Evolutionary conservation across 1,140 invertebrate genomes (phyloP).

Genomic region (Ditylenchus dipsaci): DNA sequence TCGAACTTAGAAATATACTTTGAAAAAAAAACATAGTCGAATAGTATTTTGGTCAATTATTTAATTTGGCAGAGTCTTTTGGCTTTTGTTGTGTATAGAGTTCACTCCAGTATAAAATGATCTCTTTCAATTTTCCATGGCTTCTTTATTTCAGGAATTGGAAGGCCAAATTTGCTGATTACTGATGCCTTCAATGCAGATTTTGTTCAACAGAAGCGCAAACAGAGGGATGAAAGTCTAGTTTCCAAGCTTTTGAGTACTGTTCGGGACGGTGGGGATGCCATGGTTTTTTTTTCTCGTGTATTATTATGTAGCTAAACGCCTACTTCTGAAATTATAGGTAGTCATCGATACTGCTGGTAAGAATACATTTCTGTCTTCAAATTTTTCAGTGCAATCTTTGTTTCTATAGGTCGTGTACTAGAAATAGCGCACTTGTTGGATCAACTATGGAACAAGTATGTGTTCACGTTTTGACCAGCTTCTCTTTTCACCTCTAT

Average conservation of each 20-base stretch:
- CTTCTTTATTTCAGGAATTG: conserved; percentile 56
- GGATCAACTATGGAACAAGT: conserved; percentile 59
- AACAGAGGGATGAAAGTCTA: conserved; percentile 87
- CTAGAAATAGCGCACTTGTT: conserved; percentile 93
- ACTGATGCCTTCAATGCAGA: conserved; percentile 92
- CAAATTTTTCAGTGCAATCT: no score
- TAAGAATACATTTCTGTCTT: neutral
- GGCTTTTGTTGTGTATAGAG: neutral
- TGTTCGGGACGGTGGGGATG: conserved; percentile 85
- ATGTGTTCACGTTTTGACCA: neutral
- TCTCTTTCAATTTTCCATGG: neutral
- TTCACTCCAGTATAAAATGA: neutral
- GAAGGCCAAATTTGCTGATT: conserved; percentile 82
- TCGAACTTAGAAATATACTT: no score
- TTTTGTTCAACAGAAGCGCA: conserved; percentile 82
- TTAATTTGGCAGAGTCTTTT: no score
- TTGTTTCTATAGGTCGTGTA: conserved; percentile 81
- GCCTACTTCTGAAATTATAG: neutral
- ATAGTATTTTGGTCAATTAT: no score
- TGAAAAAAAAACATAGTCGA: no score
- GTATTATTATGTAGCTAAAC: conserved; percentile 57
- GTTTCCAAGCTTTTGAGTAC: conserved; percentile 94
- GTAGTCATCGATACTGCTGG: conserved; percentile 80
- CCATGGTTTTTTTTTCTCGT: conserved; percentile 88
- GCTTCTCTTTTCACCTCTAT: conserved; percentile 67